phyloP scores from a whole-genome alignment of 2,113 vertebrate species.

The Pelusios castaneus region DNA sequence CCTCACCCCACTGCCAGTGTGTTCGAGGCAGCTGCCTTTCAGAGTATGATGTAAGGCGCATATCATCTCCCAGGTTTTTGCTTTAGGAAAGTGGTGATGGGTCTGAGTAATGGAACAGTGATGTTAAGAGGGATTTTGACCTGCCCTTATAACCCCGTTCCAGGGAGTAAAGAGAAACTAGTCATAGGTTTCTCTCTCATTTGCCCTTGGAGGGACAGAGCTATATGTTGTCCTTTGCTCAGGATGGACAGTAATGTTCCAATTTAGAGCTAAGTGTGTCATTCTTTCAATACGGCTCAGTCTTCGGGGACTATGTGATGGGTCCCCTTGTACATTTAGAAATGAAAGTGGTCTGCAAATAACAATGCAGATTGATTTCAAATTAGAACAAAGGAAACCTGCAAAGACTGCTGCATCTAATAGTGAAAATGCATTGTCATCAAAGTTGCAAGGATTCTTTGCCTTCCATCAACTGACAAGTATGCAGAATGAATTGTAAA shows the following conservation, averaged over 20 bases:
- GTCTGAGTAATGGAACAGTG: neutral
- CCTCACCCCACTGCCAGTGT: neutral
- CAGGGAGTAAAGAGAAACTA: neutral
- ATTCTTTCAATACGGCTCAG: neutral
- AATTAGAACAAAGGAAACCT: neutral
- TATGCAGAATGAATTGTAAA: neutral
- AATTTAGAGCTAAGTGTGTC: neutral
- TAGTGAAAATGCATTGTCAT: rapidly evolving
- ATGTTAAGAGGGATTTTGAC: neutral
- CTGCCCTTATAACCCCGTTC: neutral
- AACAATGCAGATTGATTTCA: neutral
- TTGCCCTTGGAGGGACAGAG: neutral
- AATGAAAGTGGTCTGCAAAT: neutral
- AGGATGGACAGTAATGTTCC: neutral
- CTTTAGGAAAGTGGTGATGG: neutral
- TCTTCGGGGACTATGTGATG: neutral
- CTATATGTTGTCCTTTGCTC: neutral
- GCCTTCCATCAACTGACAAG: rapidly evolving
- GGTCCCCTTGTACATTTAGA: neutral
- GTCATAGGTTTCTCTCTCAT: neutral
- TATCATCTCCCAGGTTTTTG: neutral
- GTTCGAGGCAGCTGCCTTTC: neutral
- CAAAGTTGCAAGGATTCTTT: rapidly evolving
- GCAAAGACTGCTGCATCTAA: rapidly evolving
- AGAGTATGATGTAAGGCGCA: neutral